Conservation (phyloP, 2,888 invertebrate species). For the Mantis religiosa region DNA sequence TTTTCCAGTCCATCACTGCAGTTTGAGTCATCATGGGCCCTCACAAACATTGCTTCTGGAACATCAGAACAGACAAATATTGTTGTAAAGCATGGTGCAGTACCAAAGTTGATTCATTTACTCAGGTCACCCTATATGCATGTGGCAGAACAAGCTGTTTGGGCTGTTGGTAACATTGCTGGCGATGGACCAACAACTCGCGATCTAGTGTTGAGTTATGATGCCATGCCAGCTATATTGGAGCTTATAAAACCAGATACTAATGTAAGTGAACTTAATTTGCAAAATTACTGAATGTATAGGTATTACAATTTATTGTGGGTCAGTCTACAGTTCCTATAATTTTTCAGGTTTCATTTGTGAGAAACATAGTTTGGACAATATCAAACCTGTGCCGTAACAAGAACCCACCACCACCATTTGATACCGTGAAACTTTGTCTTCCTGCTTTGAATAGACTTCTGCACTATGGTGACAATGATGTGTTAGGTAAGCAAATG, state of each 20-base stretch:
- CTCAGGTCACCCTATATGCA: slow-evolving; percentile 62
- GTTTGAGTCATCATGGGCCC: slow-evolving; percentile 96
- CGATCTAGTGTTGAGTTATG: slow-evolving; percentile 71
- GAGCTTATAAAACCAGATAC: slow-evolving; percentile 61
- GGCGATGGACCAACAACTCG: slow-evolving; percentile 80
- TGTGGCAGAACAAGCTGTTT: slow-evolving; percentile 89
- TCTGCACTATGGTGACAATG: slow-evolving; percentile 64
- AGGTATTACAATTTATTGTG: no score
- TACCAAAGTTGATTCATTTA: slow-evolving; percentile 74
- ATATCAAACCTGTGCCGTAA: slow-evolving; percentile 91
- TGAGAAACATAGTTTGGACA: slow-evolving; percentile 87
- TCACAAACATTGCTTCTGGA: slow-evolving; percentile 96
- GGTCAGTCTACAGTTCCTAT: no score
- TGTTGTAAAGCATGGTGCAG: slow-evolving; percentile 81
- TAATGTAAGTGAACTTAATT: slow-evolving; percentile 42
- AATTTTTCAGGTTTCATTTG: slow-evolving; percentile 49
- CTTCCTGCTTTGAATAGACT: slow-evolving; percentile 74
- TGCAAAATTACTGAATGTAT: no score
- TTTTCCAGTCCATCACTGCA: slow-evolving; percentile 65
- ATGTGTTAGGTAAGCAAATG: slow-evolving; percentile 63
- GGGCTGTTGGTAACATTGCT: slow-evolving; percentile 97
- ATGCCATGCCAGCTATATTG: slow-evolving; percentile 68
- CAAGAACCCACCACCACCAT: slow-evolving; percentile 86
- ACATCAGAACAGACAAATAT: slow-evolving; percentile 84
- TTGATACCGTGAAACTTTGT: slow-evolving; percentile 67